phyloP scores from a whole-genome alignment of 2,797 vertebrate genomes.

The Paratrypauchen microcephalus region DNA sequence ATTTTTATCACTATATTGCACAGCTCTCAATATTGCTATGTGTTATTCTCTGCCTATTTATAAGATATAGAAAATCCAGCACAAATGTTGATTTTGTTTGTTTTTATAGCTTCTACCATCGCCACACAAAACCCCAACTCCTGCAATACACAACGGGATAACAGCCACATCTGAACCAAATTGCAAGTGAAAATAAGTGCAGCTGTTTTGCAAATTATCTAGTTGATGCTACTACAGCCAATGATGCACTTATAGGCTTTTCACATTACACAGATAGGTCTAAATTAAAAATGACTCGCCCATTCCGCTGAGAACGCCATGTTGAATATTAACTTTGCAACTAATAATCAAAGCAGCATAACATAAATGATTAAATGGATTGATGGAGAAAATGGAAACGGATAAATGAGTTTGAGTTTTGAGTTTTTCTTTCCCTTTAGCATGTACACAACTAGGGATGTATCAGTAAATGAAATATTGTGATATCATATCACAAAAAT shows the following conservation, averaged over 20 bases:
- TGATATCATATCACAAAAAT: no score
- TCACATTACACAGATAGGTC: constrained; percentile 42
- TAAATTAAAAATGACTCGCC: constrained; percentile 66
- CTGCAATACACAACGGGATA: constrained; percentile 26
- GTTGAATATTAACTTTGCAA: constrained; percentile 69
- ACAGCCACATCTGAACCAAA: neutral
- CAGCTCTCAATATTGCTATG: neutral
- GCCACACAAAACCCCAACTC: neutral
- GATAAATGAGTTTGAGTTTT: neutral
- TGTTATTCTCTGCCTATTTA: neutral
- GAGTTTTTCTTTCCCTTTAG: constrained; percentile 34
- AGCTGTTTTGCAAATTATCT: constrained; percentile 27
- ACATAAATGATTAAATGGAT: constrained; percentile 54
- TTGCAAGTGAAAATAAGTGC: constrained; percentile 33
- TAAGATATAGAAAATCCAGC: neutral
- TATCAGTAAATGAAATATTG: no score
- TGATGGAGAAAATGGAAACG: no score
- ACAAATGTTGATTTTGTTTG: constrained; percentile 2
- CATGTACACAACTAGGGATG: constrained; percentile 5
- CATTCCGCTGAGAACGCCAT: constrained; percentile 55
- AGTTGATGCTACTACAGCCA: constrained; percentile 36
- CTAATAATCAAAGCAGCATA: constrained; percentile 68
- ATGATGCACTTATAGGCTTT: constrained; percentile 51
- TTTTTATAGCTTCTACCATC: neutral
- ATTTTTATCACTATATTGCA: no score